Conservation (phyloP, 2,113 vertebrate genomes). For the Ophiodon elongatus region DNA sequence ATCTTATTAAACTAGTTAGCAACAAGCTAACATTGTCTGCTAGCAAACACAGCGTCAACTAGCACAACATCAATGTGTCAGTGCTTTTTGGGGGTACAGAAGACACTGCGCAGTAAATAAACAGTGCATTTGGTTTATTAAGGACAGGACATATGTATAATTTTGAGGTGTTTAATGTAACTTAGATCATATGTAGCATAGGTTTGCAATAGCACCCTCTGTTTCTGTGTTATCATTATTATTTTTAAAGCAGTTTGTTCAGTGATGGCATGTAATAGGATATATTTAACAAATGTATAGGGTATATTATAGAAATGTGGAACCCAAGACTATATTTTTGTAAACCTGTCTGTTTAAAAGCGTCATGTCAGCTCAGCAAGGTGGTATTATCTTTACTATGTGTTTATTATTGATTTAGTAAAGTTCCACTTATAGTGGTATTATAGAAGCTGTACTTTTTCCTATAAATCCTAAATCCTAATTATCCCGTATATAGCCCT, state of each 20-base stretch:
- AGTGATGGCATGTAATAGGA: neutral
- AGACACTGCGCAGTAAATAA: rapidly evolving
- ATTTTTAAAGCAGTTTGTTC: neutral
- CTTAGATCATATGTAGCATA: neutral
- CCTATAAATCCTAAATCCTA: neutral
- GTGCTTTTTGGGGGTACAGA: neutral
- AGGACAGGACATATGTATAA: neutral
- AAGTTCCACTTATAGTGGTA: too few species aligned
- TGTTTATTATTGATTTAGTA: neutral
- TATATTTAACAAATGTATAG: neutral
- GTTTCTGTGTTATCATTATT: conserved; percentile 8
- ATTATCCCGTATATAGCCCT: neutral
- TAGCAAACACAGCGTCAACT: conserved; percentile 37
- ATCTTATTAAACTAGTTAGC: conserved; percentile 43
- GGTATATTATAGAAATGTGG: rapidly evolving
- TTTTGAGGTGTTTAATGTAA: neutral
- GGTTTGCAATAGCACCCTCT: neutral
- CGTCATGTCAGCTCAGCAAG: neutral
- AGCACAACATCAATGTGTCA: neutral
- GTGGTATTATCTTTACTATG: neutral
- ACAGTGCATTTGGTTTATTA: rapidly evolving
- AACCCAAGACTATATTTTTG: neutral
- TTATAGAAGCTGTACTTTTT: neutral
- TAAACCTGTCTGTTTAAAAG: neutral
- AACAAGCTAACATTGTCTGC: conserved; percentile 53